A percentile compares a stretch with the other conserved stretches of the same genome.
phyloP scores from a whole-genome alignment of 2,113 vertebrate genomes.

The Carassius gibelio region DNA sequence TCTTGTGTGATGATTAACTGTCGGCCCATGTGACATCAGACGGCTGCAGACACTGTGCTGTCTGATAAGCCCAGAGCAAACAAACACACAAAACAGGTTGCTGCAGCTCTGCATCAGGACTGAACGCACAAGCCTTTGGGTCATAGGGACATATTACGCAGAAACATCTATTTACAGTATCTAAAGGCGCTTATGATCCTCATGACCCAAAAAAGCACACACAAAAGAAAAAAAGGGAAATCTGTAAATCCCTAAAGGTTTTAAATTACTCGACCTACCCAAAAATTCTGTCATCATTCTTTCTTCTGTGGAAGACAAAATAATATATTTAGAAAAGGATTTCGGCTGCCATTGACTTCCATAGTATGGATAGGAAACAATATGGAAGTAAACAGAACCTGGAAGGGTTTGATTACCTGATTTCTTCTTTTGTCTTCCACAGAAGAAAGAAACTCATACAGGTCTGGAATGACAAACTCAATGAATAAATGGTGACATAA shows the following conservation, averaged over 20 bases:
- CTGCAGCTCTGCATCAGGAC: background rate
- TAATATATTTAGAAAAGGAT: background rate
- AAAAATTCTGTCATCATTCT: background rate
- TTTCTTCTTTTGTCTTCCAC: background rate
- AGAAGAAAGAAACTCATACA: background rate
- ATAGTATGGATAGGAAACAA: background rate
- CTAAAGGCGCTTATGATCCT: background rate
- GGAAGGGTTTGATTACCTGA: background rate
- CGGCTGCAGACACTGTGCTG: background rate
- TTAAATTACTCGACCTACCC: background rate
- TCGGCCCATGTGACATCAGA: background rate
- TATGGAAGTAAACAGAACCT: background rate
- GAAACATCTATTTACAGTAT: background rate
- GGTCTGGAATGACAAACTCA: background rate
- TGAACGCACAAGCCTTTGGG: slow-evolving; percentile 1
- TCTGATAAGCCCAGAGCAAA: slow-evolving; percentile 37
- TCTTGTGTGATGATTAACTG: slow-evolving; percentile 46
- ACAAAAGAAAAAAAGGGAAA: background rate
- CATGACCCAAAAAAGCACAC: background rate
- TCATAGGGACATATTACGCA: background rate
- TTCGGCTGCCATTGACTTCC: background rate
- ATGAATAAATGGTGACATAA: background rate
- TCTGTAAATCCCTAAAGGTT: background rate
- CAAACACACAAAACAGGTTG: slow-evolving; percentile 26
- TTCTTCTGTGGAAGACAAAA: background rate